A percentile compares a stretch with the other conserved stretches of the same genome.
phyloP scores from a whole-genome alignment of 64 coral and sea anemone species.

The Acropora tenuis region DNA sequence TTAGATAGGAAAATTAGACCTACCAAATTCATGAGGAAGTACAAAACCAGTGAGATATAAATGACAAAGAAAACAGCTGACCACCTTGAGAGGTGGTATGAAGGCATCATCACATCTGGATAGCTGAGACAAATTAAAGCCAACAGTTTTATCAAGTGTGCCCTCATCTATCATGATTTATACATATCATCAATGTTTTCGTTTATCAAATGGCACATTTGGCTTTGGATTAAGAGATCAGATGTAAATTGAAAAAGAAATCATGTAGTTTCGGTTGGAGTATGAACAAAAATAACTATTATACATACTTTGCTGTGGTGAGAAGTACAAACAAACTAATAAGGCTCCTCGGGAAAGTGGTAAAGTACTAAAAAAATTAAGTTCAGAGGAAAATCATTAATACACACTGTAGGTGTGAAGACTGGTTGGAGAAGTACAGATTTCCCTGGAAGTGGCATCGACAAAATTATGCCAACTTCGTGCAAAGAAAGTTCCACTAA shows the following conservation, averaged over 20 bases:
- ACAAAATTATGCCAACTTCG: no score
- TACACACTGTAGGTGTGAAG: no score
- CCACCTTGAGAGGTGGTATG: conserved; percentile 76
- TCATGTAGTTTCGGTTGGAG: no score
- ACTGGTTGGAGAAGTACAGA: no score
- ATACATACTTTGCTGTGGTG: conserved; percentile 96
- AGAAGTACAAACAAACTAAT: conserved; percentile 97
- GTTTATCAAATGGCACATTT: no score
- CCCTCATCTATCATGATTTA: no score
- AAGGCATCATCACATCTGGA: conserved; percentile 99
- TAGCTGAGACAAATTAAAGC: conserved; percentile 62
- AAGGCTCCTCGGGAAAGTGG: conserved; percentile 76
- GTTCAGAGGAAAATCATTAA: neutral
- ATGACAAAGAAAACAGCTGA: conserved; percentile 87
- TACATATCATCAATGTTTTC: no score
- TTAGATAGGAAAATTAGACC: neutral
- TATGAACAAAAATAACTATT: neutral
- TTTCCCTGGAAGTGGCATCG: no score
- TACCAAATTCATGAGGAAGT: conserved; percentile 99
- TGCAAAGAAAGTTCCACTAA: no score
- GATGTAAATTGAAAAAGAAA: no score
- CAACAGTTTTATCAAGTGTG: neutral
- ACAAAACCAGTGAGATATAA: conserved; percentile 84
- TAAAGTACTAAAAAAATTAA: conserved; percentile 75
- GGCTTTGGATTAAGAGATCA: no score